Percentiles rank a stretch among this genome's conserved stretches.
phyloP scores from a whole-genome alignment of 2,113 vertebrate genomes.

The Limanda limanda region DNA sequence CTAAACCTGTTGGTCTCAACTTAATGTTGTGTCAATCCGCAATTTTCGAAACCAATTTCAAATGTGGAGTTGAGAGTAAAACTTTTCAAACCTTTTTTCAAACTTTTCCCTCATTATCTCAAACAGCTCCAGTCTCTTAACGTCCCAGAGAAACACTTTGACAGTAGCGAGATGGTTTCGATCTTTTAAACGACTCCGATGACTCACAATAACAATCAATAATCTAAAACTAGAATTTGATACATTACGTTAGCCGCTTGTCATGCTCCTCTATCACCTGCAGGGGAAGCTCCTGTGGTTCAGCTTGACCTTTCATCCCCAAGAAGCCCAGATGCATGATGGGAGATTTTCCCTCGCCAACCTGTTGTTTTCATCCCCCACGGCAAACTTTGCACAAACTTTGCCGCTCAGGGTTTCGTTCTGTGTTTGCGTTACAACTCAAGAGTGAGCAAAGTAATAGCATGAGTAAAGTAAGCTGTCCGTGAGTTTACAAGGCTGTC shows the following conservation, averaged over 20 bases:
- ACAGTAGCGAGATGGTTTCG: too few species aligned
- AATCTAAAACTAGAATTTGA: not conserved
- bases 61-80: too few species aligned
- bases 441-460: too few species aligned
- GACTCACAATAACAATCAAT: not conserved
- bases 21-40: too few species aligned
- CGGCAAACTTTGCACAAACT: constrained; percentile 42
- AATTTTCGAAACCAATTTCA: too few species aligned
- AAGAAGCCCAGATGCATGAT: constrained; percentile 35
- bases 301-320: not conserved
- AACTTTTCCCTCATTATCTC: too few species aligned
- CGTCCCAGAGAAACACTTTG: too few species aligned
- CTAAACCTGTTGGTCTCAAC: too few species aligned
- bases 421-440: constrained; percentile 36
- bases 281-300: not conserved
- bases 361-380: not conserved
- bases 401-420: not conserved
- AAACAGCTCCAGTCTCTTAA: too few species aligned
- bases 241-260: not conserved
- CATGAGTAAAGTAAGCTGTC: constrained; percentile 17
- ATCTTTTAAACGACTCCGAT: too few species aligned
- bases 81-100: too few species aligned
- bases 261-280: too few species aligned
- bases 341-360: constrained; percentile 17
- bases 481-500: constrained; percentile 1